These are phyloP conservation scores for Sweltsa coloradensis DNA, from an alignment of 1,140 invertebrate species.

Conservation along the genomic window DNA sequence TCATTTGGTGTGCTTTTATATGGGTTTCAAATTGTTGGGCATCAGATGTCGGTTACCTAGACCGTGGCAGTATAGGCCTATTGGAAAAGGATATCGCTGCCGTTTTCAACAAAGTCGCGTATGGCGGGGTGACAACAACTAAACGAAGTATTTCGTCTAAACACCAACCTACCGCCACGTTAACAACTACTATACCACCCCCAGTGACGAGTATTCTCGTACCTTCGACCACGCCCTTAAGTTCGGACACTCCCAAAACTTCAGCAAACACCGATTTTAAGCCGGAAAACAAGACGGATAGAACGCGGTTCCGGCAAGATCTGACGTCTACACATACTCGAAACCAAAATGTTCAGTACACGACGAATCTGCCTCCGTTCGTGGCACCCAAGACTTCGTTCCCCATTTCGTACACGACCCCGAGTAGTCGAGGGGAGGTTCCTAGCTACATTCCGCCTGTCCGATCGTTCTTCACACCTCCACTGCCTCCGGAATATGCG, in stretches of 20 bases:
- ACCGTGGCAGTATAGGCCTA: too few relatives aligned
- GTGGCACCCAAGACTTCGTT: constrained; percentile 46
- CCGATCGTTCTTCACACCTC: constrained; percentile 58
- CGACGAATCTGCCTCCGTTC: constrained; percentile 23
- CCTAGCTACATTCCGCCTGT: constrained; percentile 71
- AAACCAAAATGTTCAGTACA: constrained; percentile 25
- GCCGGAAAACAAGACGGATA: too few relatives aligned
- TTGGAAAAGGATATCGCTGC: constrained; percentile 49
- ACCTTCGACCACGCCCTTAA: constrained; percentile 11
- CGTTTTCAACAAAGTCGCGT: constrained; percentile 50
- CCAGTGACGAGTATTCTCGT: constrained; percentile 26
- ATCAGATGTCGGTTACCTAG: too few relatives aligned
- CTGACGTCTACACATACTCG: too few relatives aligned
- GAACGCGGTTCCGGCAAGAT: too few relatives aligned
- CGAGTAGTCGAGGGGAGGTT: constrained; percentile 44
- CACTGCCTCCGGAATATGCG: constrained; percentile 55
- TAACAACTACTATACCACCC: constrained; percentile 44
- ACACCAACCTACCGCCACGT: constrained; percentile 36
- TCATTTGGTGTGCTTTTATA: too few relatives aligned
- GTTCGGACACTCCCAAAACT: too few relatives aligned
- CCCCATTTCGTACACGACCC: constrained; percentile 54
- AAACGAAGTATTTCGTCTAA: constrained; percentile 51
- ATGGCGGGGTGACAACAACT: constrained; percentile 43
- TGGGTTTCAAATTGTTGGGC: too few relatives aligned
- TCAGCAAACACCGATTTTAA: too few relatives aligned